Percentiles rank a stretch among this genome's conserved stretches.
Evolutionary conservation across 2,797 vertebrate species (phyloP).

Genomic region (Buphagus erythrorhynchus): DNA sequence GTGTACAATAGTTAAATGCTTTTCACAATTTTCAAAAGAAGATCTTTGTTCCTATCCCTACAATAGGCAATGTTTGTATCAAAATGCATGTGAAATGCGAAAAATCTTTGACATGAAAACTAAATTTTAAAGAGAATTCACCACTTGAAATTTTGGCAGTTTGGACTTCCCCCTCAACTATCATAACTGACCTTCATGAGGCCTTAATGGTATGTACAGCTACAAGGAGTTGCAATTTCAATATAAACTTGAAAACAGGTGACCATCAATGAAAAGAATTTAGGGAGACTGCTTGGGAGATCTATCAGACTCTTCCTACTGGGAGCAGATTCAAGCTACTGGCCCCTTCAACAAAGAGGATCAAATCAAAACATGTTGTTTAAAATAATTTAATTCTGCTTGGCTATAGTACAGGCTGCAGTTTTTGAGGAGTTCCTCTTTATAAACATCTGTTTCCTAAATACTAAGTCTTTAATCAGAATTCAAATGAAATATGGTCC

Average conservation of each 20-base stretch:
- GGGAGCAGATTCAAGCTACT: background rate
- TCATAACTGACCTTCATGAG: background rate
- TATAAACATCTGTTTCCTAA: background rate
- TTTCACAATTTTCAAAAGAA: background rate
- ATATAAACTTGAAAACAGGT: background rate
- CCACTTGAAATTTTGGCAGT: background rate
- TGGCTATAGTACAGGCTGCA: fast-evolving
- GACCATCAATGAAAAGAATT: background rate
- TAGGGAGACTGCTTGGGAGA: background rate
- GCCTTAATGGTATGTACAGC: background rate
- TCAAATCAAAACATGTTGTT: background rate
- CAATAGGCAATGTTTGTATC: background rate
- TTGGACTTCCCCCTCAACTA: background rate
- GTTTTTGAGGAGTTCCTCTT: background rate
- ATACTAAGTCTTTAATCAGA: background rate
- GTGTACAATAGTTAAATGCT: background rate
- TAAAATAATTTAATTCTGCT: background rate
- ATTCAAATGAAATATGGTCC: background rate
- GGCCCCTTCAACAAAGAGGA: background rate
- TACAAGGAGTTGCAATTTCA: background rate
- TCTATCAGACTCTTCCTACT: background rate
- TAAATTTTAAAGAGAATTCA: background rate
- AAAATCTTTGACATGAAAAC: background rate
- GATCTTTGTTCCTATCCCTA: background rate
- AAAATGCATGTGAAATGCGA: background rate